Evolutionary conservation across 2,113 vertebrate genomes (phyloP), one percentile per base, ranked within the genome.

Genomic region (Hemicordylus capensis): DNA sequence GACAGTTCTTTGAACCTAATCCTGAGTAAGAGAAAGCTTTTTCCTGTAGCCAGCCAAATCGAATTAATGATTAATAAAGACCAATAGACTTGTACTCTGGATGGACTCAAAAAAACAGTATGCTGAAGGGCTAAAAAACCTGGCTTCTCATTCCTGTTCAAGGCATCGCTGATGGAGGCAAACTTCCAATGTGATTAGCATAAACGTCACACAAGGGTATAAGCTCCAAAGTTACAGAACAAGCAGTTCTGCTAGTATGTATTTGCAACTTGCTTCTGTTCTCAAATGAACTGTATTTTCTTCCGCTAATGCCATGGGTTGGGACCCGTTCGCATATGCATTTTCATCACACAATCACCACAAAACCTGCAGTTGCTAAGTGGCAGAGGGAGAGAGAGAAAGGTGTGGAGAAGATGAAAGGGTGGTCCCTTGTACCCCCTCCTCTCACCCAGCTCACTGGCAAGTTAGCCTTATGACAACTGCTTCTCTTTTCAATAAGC

Each of bases 11-110:
- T 83, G 80, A 93, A 90, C 89, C 66, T 79, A 91, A 1, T 61
- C 76, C 93, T 87, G 89, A 56, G 75, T 88, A 84, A 90, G 84
- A 91, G 92, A 91, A 17, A 26, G 15, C 87, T 93, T 70, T 34
- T 9, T 19, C 74, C 37, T 91, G 82, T 90, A 91, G 86, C 63
- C 59, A 94, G 56, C 39, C 88, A 85, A 90, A 90, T 39, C 82
- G 81, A 91, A 90, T 89, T 70, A 92, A 48, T 79, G 87, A 75
- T 93, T 92, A 93, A 93, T 90, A 93, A 92, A 81, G 59, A 42
- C 64, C 51, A 42, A 42, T 83, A 86, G 87, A 91, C 86, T 22
- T 89, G 78, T 91, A 91, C 84, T 90, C 81, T 85, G 12, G 1
- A 11, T 88, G 51, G 76, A 72, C 76, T 85, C 81, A n/a, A 83